Base-by-base conservation (phyloP, 2,113 vertebrate species). In the Zootoca vivipara region DNA sequence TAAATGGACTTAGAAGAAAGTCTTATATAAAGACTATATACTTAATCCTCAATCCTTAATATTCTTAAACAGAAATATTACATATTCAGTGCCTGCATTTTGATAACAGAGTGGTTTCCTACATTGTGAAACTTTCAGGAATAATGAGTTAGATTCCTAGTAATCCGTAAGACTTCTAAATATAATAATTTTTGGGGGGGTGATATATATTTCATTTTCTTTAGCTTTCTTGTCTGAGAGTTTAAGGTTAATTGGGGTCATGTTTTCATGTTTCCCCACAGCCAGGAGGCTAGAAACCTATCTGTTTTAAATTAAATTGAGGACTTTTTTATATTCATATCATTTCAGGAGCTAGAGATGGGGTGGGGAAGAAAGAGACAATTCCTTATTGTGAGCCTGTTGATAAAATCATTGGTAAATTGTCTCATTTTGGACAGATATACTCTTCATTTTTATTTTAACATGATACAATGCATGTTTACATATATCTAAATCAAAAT, bases 171-270 rank as follows among this genome's bases (percentile, higher is more conserved):
- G 13, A 52, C 38, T 85, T 64, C 84, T 64, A 86, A 35, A 87
- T 82, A 82, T 64, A 82, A 82, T 75, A 33, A 10, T 87, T 78
- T 16, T 3, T 9, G 7, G 22, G 77, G 2, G 46, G 22, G 52
- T 30, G 22, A 28, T 73, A 87, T 75, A 82, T 3, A 64, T 82
- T 73, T 82, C 33, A 35, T 64, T 73, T 73, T 42, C 46, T 35
- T 46, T 65, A 64, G 38, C 72, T 62, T 85, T 77, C 84, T 35
- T 87, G 69, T 82, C 82, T 87, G 79, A 87, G 86, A 62, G 38
- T 87, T 33, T 74, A 18, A 38, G 86, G 58, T 87, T 87, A 87
- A 87, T 87, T 87, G 86, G 70, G 79, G 79, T 82, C 79, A 87
- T 69, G 28, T 81, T 73, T 74, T 73, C 77, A 73, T 64, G 69